These are phyloP conservation scores for Neopipo cinnamomea DNA, from an alignment of 2,113 vertebrate genomes.

Conservation along the genomic window DNA sequence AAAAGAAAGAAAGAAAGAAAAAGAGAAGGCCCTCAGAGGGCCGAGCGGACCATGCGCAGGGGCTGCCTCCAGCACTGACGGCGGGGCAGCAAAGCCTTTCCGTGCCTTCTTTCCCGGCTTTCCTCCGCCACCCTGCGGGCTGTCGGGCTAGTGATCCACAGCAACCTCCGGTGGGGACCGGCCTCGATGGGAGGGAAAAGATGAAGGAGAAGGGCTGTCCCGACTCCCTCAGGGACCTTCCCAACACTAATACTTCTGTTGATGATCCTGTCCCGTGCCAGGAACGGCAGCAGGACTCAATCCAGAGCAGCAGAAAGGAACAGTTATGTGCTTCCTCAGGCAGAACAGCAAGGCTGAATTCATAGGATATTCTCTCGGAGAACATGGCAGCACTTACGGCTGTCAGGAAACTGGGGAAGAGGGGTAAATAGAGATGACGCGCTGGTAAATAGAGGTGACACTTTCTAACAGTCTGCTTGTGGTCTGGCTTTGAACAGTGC, in stretches of 20 bases:
- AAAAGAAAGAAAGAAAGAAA: too few relatives aligned
- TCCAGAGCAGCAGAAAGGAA: background rate
- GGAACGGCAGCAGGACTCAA: background rate
- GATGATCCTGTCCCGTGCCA: background rate
- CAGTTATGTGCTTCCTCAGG: background rate
- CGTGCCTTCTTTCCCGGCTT: too few relatives aligned
- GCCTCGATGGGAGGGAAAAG: background rate
- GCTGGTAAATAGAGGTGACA: background rate
- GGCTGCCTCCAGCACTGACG: accelerated
- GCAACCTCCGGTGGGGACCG: background rate
- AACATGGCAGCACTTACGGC: background rate
- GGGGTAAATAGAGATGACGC: background rate
- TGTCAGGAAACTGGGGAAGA: background rate
- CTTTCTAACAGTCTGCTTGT: background rate
- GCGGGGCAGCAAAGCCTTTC: too few relatives aligned
- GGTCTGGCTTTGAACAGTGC: background rate
- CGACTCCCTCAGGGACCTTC: background rate
- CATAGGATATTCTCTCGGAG: background rate
- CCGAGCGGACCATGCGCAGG: background rate
- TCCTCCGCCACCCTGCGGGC: too few relatives aligned
- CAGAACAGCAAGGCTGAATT: background rate
- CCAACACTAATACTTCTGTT: background rate
- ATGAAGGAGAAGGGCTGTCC: too few relatives aligned
- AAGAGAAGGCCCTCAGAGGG: background rate
- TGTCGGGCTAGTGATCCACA: accelerated